A percentile compares a stretch with the other conserved stretches of the same genome.
phyloP scores from a whole-genome alignment of 64 coral and sea anemone species.

The Orbicella faveolata region DNA sequence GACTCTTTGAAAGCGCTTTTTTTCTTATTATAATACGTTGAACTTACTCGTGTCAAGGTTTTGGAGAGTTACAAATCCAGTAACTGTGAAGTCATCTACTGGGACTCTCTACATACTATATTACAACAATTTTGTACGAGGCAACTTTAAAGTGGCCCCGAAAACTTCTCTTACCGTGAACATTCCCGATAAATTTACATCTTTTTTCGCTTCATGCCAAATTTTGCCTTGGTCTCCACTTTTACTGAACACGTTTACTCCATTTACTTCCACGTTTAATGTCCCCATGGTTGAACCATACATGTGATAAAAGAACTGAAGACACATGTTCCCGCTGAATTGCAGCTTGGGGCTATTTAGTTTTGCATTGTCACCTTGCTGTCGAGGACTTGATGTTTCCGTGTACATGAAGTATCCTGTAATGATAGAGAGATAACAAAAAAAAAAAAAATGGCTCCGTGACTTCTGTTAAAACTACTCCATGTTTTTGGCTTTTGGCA shows the following conservation, averaged over 20 bases:
- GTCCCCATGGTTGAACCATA: slow-evolving; percentile 15
- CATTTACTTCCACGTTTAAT: background rate
- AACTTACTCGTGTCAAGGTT: too few relatives aligned
- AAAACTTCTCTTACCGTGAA: background rate
- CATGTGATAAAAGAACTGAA: slow-evolving; percentile 37
- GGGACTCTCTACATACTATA: too few relatives aligned
- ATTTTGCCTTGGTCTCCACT: background rate
- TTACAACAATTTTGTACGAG: too few relatives aligned
- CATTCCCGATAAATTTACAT: background rate
- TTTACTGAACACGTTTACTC: background rate
- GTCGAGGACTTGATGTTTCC: slow-evolving; percentile 18
- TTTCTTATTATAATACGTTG: too few relatives aligned
- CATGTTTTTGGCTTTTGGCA: too few relatives aligned
- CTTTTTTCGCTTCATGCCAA: background rate
- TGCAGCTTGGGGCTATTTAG: background rate
- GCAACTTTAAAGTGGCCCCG: too few relatives aligned
- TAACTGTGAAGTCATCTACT: too few relatives aligned
- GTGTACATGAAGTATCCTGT: slow-evolving; percentile 22
- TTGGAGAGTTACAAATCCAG: too few relatives aligned
- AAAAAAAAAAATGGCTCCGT: too few relatives aligned
- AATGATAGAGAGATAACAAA: background rate
- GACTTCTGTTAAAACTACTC: too few relatives aligned
- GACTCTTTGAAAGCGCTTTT: too few relatives aligned
- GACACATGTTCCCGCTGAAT: slow-evolving; percentile 14
- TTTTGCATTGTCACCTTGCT: background rate